phyloP scores from a whole-genome alignment of 1,140 invertebrate genomes.

The Sitobion miscanthi region DNA sequence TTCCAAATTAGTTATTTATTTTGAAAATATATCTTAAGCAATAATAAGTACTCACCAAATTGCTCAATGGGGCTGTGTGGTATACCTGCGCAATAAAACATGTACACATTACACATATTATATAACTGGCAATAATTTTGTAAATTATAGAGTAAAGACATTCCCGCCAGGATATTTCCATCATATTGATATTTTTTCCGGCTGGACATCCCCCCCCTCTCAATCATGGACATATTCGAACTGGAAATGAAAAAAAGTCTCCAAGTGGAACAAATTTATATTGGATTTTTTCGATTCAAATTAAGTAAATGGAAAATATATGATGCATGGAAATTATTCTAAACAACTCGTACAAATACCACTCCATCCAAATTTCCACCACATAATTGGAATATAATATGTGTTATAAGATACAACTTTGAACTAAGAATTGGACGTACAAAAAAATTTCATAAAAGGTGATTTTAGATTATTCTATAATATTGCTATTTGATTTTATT shows the following conservation, averaged over 20 bases:
- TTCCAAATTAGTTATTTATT: neutral
- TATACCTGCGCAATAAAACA: constrained; percentile 12
- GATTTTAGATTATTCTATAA: too few species aligned
- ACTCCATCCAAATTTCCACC: neutral
- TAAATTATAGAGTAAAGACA: too few species aligned
- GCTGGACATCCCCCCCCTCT: too few species aligned
- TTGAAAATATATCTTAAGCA: neutral
- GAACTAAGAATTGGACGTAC: too few species aligned
- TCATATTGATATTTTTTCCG: too few species aligned
- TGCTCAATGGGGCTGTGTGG: neutral
- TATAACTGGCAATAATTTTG: neutral
- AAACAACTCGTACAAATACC: neutral
- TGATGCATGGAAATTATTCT: too few species aligned
- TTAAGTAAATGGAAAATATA: neutral
- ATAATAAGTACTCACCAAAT: neutral
- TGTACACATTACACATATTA: neutral
- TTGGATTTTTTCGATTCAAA: neutral
- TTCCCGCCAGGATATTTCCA: too few species aligned
- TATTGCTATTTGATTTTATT: too few species aligned
- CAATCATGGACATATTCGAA: neutral
- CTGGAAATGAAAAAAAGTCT: neutral
- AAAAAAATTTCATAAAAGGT: too few species aligned
- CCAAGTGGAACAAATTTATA: neutral
- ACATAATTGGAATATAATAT: too few species aligned
- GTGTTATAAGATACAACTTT: too few species aligned